Evolutionary conservation across 2,113 vertebrate genomes (phyloP).

Genomic region (Macquaria australasica): DNA sequence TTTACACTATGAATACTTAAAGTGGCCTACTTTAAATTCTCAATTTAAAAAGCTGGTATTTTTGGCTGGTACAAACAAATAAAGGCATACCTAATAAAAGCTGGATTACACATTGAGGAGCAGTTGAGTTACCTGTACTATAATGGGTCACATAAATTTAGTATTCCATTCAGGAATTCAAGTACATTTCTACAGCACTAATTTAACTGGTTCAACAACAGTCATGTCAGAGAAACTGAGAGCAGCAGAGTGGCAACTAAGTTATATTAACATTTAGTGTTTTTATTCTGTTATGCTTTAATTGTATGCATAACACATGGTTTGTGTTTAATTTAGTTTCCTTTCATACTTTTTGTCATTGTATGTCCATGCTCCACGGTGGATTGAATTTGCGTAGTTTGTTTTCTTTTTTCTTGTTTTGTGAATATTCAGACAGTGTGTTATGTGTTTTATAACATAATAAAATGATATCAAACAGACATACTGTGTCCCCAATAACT

Average conservation of each 20-base stretch:
- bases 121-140: not conserved
- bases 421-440: not conserved
- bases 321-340: not conserved
- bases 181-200: constrained; percentile 1
- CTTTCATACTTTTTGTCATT: not conserved
- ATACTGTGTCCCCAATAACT: no score
- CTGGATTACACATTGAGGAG: not conserved
- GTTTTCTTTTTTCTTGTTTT: not conserved
- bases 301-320: not conserved
- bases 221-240: no score
- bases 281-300: not conserved
- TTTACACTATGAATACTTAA: not conserved
- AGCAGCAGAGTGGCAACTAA: no score
- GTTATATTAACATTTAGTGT: not conserved
- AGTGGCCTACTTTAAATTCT: not conserved
- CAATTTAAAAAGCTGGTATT: not conserved
- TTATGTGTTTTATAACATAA: not conserved
- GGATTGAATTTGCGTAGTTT: not conserved
- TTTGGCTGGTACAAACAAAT: not conserved
- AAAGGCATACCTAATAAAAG: not conserved
- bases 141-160: not conserved
- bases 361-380: not conserved
- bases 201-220: not conserved
- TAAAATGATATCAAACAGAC: no score
- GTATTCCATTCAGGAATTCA: not conserved